Base-by-base conservation (phyloP, 2,113 vertebrate species). In the Gopherus evgoodei region DNA sequence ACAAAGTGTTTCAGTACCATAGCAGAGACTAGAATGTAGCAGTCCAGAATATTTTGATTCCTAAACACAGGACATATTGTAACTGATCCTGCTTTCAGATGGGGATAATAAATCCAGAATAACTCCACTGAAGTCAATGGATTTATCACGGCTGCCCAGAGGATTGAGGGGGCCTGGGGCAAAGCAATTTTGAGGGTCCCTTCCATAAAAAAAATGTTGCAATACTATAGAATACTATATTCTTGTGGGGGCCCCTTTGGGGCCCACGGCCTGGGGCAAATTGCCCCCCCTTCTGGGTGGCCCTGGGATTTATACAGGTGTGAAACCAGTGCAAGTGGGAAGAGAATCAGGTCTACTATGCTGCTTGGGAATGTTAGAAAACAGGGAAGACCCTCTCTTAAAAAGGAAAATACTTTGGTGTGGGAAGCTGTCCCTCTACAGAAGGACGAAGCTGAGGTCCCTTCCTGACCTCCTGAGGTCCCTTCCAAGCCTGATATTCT, bases 61-160 rank as follows among this genome's bases (percentile, higher is more conserved):
- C 17, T n/a, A 19, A 69, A 69, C 90, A 88, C 84, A 93, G 81
- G 91, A 86, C 79, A 93, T 86, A 88, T 83, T 87, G 65, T 17
- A 69, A 19, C 17, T 38, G 88, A 54, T 69, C 93, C 87, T 93
- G 79, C 22, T 87, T 72, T 95, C 78, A 85, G 21, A 65, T 69
- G 9, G 8, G 17, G 19, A 21, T 69, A 38, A 69, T 69, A 38
- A 69, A 69, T 69, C 17, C 10, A 17, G 31, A 69, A 10, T 69
- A n/a, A 69, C 16, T 38, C 17, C 17, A 69, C 35, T 38, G 65
- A 69, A 69, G 65, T 38, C 65, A 69, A 21, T 38, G 65, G 65
- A 38, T 19, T 11, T 69, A 69, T 69, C 47, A 49, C 9, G 10
- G 47, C 47, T 49, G 47, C 47, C 47, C 47, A 49, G 47, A 49